Percentiles rank a stretch among this genome's conserved stretches.
These are phyloP conservation scores for Caenorhabditis briggsae DNA, from an alignment of 1,140 invertebrate species.

Conservation along the genomic window DNA sequence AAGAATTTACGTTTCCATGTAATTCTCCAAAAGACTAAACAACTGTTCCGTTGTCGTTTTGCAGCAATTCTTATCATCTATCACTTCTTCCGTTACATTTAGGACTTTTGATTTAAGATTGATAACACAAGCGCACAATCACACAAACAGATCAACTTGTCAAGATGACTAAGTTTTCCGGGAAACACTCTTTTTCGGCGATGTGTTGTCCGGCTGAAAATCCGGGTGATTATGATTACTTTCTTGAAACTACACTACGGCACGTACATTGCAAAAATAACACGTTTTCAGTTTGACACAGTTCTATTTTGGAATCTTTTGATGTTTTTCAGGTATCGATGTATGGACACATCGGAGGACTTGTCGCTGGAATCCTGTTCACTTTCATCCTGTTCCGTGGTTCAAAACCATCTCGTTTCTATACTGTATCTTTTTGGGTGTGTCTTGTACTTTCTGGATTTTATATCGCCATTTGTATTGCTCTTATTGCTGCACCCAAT, in stretches of 20 bases:
- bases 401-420: conserved; percentile 61
- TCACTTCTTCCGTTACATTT: conserved; percentile 50
- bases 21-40: conserved; percentile 1
- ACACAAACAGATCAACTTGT: too few species aligned
- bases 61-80: conserved; percentile 27
- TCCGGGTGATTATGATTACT: conserved; percentile 45
- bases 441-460: conserved; percentile 37
- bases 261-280: background rate
- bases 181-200: conserved; percentile 6
- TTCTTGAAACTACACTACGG: conserved; percentile 38
- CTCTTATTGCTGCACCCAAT: conserved; percentile 47
- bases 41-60: background rate
- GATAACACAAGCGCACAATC: background rate
- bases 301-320: too few species aligned
- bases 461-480: conserved; percentile 43
- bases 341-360: conserved; percentile 92
- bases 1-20: background rate
- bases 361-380: conserved; percentile 88
- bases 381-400: conserved; percentile 90
- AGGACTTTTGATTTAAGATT: conserved; percentile 24
- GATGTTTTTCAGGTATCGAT: conserved; percentile 87
- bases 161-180: background rate
- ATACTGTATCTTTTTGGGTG: conserved; percentile 46
- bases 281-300: background rate
- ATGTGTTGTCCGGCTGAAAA: conserved; percentile 42